Base-by-base conservation (phyloP, 2,888 invertebrate species). In the Graphium colonna region DNA sequence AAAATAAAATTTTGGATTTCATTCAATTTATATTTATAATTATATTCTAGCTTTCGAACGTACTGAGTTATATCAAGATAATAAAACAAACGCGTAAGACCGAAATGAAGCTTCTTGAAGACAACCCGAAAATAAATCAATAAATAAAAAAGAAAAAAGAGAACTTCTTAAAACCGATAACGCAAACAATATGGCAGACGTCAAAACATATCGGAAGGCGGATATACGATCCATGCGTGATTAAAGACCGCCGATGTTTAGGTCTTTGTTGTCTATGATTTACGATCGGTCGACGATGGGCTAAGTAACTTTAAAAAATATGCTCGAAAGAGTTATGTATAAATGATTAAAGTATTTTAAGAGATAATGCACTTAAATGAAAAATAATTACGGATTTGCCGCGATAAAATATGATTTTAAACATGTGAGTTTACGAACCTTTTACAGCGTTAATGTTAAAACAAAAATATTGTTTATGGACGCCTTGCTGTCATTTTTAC, bases 151-250 rank as follows among this genome's bases (percentile, higher is more conserved):
- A 36, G 12, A 10, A 36, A n/a, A 36, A 36, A 10, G n/a, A n/a
- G n/a, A 36, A 2, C 12, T 12, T n/a, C 12, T n/a, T 13, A 36
- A 41, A 41, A 46, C 18, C 38, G 40, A 46, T 36, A 21, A 46
- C 46, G 45, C 31, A 40, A 31, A 47, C 42, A 41, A 21, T 28
- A 38, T 13, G 28, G 9, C 38, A 47, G 17, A 36, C 43, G 43
- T 52, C 47, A 52, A 38, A 52, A 48, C 52, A 48, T 31, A 41
- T 48, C 47, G 26, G 16, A 1, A 13, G 10, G 33, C 49, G 41
- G 49, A 42, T 50, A 36, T 13, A 38, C 3, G 43, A 52, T 42
- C 13, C 38, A 38, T 46, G 28, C 46, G 36, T 38, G 47, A 48
- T 48, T 41, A 38, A 47, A 52, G 42, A 8, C 36, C 12, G 28